These are phyloP conservation scores for Rhinoptilus africanus DNA, from an alignment of 2,113 vertebrate species.

Conservation along the genomic window DNA sequence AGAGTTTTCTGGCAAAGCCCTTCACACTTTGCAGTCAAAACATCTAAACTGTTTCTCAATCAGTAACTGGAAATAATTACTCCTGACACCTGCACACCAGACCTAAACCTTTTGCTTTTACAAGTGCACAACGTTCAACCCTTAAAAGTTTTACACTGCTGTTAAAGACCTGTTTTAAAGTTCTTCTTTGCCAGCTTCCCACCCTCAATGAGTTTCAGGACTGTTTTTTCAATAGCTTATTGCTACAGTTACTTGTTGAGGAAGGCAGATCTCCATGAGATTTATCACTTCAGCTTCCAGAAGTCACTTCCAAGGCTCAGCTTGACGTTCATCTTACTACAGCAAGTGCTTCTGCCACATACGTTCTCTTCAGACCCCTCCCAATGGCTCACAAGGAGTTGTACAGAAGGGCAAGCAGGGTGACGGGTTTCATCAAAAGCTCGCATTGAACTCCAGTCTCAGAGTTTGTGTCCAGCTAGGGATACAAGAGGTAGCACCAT, in stretches of 20 bases:
- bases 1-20: neutral
- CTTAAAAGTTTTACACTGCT: slow-evolving; percentile 40
- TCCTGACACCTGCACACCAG: slow-evolving; percentile 56
- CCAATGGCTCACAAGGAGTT: neutral
- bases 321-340: neutral
- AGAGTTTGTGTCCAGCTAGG: neutral
- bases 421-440: neutral
- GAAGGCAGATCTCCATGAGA: slow-evolving; percentile 37
- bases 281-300: slow-evolving; percentile 32
- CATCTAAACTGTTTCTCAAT: slow-evolving; percentile 7
- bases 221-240: neutral
- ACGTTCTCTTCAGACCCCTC: neutral
- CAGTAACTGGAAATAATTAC: slow-evolving; percentile 67
- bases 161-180: slow-evolving; percentile 57
- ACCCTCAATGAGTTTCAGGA: slow-evolving; percentile 25
- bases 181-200: slow-evolving; percentile 40
- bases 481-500: neutral
- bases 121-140: slow-evolving; percentile 29
- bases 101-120: slow-evolving; percentile 54
- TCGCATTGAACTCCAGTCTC: neutral
- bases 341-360: slow-evolving; percentile 21
- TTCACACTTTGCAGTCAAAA: slow-evolving; percentile 6
- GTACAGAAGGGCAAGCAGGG: neutral
- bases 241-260: neutral
- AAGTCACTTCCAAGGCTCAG: slow-evolving; percentile 33